These are phyloP conservation scores for Ochotona curzoniae DNA, from an alignment of 2,113 vertebrate genomes.

Conservation along the genomic window DNA sequence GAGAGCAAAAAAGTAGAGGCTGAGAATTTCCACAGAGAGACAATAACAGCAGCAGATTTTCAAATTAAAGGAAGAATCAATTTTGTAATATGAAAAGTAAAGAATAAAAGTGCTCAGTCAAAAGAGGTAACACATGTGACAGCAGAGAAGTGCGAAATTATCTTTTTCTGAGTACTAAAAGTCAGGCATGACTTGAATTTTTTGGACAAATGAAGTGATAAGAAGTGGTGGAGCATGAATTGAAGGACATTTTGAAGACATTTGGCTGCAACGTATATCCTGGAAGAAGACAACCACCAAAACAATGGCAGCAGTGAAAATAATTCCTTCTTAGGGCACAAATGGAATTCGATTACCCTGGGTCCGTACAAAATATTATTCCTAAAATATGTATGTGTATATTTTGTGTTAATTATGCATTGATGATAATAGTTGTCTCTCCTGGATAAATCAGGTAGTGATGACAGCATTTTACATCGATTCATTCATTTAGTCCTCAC, in stretches of 20 bases:
- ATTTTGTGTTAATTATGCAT: background rate
- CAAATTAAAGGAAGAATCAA: background rate
- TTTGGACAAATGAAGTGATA: no score
- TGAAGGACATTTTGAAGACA: background rate
- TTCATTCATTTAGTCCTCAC: background rate
- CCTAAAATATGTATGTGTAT: background rate
- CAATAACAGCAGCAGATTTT: background rate
- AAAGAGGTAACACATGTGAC: background rate
- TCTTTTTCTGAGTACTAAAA: background rate
- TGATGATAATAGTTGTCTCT: background rate
- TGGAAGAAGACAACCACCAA: background rate
- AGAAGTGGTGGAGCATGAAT: background rate
- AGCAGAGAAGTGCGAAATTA: background rate
- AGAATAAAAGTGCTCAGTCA: background rate
- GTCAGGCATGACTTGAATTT: background rate
- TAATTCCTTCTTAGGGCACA: no score
- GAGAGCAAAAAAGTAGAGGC: background rate
- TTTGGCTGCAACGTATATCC: background rate
- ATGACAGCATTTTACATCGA: background rate
- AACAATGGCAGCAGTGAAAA: background rate
- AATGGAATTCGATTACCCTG: background rate
- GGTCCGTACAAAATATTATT: background rate
- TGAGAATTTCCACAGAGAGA: background rate
- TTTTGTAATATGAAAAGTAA: constrained; percentile 27
- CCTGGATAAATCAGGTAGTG: background rate